Evolutionary conservation across 2,113 vertebrate species (phyloP), one percentile per base, ranked within the genome.

Genomic region (Elachura formosa): DNA sequence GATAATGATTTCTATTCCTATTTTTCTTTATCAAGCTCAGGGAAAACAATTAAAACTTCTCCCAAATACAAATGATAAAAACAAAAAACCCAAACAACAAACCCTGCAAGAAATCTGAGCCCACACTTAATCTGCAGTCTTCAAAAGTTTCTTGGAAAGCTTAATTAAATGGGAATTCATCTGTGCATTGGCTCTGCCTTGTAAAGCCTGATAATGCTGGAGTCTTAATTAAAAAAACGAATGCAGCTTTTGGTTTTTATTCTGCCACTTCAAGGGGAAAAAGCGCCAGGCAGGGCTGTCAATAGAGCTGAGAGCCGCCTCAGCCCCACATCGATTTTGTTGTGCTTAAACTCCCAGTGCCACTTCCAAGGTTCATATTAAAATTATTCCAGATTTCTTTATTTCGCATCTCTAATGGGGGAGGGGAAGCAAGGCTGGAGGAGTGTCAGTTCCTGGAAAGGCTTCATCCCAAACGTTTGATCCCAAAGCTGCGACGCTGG

Each of bases 111-210:
- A 97, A 96, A 84, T 95, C 86, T 28, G 94, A 94, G 90, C 90
- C 93, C 73, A 9, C 48, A 69, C 97, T 97, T 97, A 96, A 97
- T 97, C 92, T 95, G 43, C 64, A 96, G 84, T 74, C 95, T 98
- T 96, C 93, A 96, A 95, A 97, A 96, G 85, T 97, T 98, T 97
- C 94, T 97, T 97, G 86, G 96, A 96, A 97, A 97, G 96, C 95
- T 98, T 96, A 97, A 98, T 97, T 97, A 98, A 97, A 97, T 94
- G 94, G 90, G 94, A 97, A 97, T 97, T 97, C 95, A 97, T 97
- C 93, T 92, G 94, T 95, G 93, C 87, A 93, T 97, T 97, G 96
- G 62, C 94, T 97, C 90, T 91, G 95, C 88, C 92, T 98, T 97
- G 91, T 92, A 96, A 97, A 97, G 93, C 83, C 95, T 93, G 95